phyloP scores from a whole-genome alignment of 1,140 invertebrate genomes.

The Papilio xuthus region DNA sequence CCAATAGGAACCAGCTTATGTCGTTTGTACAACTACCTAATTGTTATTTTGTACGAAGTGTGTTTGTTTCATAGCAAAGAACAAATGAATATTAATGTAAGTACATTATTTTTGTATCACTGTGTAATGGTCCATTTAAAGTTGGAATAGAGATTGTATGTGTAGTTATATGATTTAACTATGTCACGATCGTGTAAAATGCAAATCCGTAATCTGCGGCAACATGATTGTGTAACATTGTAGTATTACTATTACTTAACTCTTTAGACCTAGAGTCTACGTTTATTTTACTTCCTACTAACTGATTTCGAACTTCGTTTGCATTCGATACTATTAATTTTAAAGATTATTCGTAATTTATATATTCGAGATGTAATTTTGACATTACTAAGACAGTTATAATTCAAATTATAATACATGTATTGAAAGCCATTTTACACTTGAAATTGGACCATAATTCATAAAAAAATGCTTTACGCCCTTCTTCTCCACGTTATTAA shows the following conservation, averaged over 20 bases:
- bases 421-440: too few relatives aligned
- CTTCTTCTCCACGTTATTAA: too few relatives aligned
- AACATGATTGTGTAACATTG: slow-evolving; percentile 14
- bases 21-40: too few relatives aligned
- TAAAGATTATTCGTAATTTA: too few relatives aligned
- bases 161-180: neutral
- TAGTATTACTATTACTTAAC: neutral
- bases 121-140: neutral
- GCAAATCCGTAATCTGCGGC: neutral
- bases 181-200: slow-evolving; percentile 11
- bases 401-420: neutral
- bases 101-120: neutral
- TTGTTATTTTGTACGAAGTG: too few relatives aligned
- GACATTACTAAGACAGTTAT: neutral
- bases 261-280: neutral
- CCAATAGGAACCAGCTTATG: too few relatives aligned
- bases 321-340: neutral
- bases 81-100: too few relatives aligned
- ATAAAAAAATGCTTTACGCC: too few relatives aligned
- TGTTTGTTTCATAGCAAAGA: too few relatives aligned
- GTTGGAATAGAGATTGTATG: neutral
- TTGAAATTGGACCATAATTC: too few relatives aligned
- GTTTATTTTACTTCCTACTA: slow-evolving; percentile 6
- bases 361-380: too few relatives aligned
- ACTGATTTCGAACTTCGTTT: neutral